Conservation (phyloP, 2,888 invertebrate genomes). For the Mesochorus sp. region DNA sequence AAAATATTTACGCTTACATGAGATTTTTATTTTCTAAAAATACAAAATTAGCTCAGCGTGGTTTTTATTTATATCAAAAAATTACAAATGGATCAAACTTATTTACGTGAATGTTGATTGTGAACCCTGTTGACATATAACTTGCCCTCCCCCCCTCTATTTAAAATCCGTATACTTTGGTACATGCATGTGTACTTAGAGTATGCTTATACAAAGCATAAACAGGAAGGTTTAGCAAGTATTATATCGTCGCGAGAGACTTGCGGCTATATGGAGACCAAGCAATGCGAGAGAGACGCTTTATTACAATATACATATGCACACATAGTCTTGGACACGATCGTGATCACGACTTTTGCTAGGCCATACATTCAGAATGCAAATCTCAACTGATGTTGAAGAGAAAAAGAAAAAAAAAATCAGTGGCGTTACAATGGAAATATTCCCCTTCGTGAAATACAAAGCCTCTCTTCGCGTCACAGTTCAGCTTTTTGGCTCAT, state of each 20-base stretch:
- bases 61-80: too few species aligned
- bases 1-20: too few species aligned
- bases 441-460: conserved; percentile 9
- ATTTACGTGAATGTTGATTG: too few species aligned
- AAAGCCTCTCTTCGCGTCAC: conserved; percentile 1
- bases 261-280: background rate
- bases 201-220: background rate
- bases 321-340: conserved; percentile 20
- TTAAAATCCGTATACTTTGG: too few species aligned
- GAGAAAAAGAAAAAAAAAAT: conserved; percentile 4
- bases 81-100: too few species aligned
- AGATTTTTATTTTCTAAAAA: too few species aligned
- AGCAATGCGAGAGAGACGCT: background rate
- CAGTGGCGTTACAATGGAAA: conserved; percentile 13
- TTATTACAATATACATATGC: conserved; percentile 20
- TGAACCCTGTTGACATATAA: too few species aligned
- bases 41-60: too few species aligned
- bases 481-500: conserved; percentile 3
- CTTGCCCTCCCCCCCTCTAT: too few species aligned
- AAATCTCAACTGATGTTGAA: conserved; percentile 35
- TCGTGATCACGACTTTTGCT: conserved; percentile 53
- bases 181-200: too few species aligned
- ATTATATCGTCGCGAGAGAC: too few species aligned
- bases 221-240: too few species aligned
- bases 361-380: conserved; percentile 42